Percentiles rank a stretch among this genome's conserved stretches.
Conservation (phyloP, 2,797 vertebrate genomes). For the Spondyliosoma cantharus region DNA sequence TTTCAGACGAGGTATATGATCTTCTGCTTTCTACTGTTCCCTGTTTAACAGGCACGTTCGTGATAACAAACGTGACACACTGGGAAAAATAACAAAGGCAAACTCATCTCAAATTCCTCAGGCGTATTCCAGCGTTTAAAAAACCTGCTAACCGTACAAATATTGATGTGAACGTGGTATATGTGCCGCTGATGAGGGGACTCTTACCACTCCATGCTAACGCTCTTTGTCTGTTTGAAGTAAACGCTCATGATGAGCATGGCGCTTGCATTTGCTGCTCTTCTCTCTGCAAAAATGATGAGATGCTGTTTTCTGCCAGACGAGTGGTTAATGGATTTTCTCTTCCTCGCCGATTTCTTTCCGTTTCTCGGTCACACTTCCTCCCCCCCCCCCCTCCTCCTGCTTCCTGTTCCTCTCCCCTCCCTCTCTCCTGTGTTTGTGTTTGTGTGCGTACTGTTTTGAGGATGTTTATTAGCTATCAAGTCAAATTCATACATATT, state of each 20-base stretch:
- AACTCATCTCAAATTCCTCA: no score
- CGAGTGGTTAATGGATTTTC: constrained; percentile 50
- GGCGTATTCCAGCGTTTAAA: no score
- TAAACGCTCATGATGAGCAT: constrained; percentile 60
- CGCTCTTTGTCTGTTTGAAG: constrained; percentile 38
- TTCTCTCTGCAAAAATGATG: constrained; percentile 40
- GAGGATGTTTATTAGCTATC: constrained; percentile 57
- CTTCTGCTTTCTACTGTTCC: no score
- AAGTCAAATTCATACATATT: constrained; percentile 65
- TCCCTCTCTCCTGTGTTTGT: constrained; percentile 14
- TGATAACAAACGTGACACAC: no score
- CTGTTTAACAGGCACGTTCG: no score
- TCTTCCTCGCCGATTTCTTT: constrained; percentile 45
- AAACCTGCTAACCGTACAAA: no score
- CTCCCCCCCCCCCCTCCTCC: background rate
- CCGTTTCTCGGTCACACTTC: background rate
- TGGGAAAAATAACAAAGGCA: no score
- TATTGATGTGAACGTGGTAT: no score
- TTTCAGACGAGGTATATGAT: no score
- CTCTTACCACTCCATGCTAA: constrained; percentile 25
- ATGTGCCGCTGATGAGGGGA: constrained; percentile 7
- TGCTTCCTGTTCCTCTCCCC: background rate
- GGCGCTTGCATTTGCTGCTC: constrained; percentile 3
- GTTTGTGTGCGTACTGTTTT: constrained; percentile 32
- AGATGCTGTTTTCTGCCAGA: constrained; percentile 46